These are phyloP conservation scores for Dryobates pubescens DNA, from an alignment of 2,797 vertebrate genomes.

Conservation along the genomic window DNA sequence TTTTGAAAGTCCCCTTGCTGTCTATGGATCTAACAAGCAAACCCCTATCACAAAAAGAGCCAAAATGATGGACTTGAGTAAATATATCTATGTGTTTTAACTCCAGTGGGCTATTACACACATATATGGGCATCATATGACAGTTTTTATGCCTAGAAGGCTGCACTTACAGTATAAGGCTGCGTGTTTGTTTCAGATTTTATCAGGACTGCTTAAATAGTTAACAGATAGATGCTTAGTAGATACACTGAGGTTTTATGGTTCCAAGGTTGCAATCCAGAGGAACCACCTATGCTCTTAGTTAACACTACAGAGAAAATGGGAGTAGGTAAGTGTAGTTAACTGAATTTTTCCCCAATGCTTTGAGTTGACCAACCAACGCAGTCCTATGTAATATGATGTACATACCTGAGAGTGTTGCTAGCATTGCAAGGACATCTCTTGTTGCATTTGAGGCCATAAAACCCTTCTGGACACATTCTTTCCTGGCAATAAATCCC, in stretches of 20 bases:
- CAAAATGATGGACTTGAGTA: not conserved
- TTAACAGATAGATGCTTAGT: not conserved
- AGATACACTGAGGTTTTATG: not conserved
- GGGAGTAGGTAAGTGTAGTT: not conserved
- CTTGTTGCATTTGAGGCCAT: conserved; percentile 93
- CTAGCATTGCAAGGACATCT: conserved; percentile 90
- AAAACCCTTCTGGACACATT: conserved; percentile 91
- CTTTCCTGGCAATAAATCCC: conserved; percentile 93
- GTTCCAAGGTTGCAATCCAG: not conserved
- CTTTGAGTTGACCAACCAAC: not conserved
- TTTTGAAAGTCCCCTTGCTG: conserved; percentile 46
- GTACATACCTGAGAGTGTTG: conserved; percentile 90
- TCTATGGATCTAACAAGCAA: conserved; percentile 31
- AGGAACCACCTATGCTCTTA: not conserved
- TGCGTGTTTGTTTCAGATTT: not conserved
- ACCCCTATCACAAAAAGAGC: conserved; percentile 2
- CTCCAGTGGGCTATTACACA: not conserved
- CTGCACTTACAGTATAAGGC: not conserved
- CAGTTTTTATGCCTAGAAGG: not conserved
- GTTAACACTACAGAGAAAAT: not conserved
- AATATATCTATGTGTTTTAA: not conserved
- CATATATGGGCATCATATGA: not conserved
- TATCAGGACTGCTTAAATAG: not conserved
- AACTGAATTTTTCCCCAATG: not conserved
- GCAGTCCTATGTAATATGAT: not conserved